Conservation (phyloP, 2,888 invertebrate species). For the Eupeodes latifasciatus region DNA sequence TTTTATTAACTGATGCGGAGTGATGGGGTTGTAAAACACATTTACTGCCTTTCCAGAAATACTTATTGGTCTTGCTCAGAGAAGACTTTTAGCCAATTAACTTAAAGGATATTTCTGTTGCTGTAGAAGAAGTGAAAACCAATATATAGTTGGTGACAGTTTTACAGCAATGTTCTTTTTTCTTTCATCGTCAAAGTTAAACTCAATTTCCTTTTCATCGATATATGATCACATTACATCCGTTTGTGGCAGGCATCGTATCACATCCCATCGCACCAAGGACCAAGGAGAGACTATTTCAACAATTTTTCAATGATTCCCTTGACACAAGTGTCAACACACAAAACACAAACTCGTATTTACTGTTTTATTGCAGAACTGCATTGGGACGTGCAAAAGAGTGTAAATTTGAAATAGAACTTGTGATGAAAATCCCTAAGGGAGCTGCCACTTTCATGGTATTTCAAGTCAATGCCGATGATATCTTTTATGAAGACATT, state of each 20-base stretch:
- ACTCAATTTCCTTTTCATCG: slow-evolving; percentile 66
- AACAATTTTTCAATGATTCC: slow-evolving; percentile 53
- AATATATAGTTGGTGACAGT: slow-evolving; percentile 53
- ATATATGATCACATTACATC: slow-evolving; percentile 60
- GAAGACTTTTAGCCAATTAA: slow-evolving; percentile 7
- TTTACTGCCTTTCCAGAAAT: not conserved
- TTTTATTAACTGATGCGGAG: not conserved
- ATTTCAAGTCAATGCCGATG: not conserved
- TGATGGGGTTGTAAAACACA: not conserved
- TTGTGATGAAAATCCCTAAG: slow-evolving; percentile 27
- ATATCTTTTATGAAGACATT: not conserved
- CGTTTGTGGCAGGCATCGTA: slow-evolving; percentile 7
- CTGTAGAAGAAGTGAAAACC: not conserved
- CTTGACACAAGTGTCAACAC: slow-evolving; percentile 58
- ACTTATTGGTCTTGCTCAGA: slow-evolving; percentile 1
- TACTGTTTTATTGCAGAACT: not conserved
- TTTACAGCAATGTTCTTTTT: slow-evolving; percentile 32
- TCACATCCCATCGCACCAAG: not conserved
- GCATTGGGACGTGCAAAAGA: slow-evolving; percentile 4
- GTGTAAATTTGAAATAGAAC: slow-evolving; percentile 13
- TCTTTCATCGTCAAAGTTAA: slow-evolving; percentile 38
- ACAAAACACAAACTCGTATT: slow-evolving; percentile 11
- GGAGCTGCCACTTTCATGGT: slow-evolving; percentile 25
- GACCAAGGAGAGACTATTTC: not conserved
- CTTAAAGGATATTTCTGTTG: not conserved